A percentile compares a stretch with the other conserved stretches of the same genome.
Conservation (phyloP, 2,113 vertebrate species). For the Campylomormyrus numenius region DNA sequence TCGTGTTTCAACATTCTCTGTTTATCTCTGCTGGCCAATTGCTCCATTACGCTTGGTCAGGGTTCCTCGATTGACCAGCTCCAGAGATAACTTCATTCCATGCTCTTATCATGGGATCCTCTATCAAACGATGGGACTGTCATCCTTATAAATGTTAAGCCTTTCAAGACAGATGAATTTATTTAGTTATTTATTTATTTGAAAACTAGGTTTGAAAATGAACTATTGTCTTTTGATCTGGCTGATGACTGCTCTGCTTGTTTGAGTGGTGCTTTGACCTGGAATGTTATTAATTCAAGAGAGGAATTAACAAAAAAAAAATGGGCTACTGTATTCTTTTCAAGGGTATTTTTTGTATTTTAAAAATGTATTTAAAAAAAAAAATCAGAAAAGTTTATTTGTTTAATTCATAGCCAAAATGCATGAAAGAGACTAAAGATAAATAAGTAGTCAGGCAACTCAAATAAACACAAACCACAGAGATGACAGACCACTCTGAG, state of each 20-base stretch:
- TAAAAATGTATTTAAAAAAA: neutral
- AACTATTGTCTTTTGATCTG: neutral
- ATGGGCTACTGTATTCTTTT: neutral
- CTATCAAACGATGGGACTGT: neutral
- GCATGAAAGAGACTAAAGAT: neutral
- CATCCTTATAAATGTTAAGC: neutral
- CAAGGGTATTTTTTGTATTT: neutral
- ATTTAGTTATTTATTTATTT: neutral
- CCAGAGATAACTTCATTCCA: neutral
- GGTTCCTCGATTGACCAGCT: neutral
- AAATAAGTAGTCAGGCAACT: neutral
- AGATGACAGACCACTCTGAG: neutral
- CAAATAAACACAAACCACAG: neutral
- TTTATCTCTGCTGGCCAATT: slow-evolving; percentile 1
- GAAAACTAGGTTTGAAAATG: neutral
- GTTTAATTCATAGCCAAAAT: neutral
- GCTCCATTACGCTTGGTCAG: slow-evolving; percentile 11
- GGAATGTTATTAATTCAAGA: neutral
- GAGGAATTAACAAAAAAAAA: neutral
- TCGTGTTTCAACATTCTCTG: slow-evolving; percentile 11
- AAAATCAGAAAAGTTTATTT: neutral
- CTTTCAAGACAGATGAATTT: neutral
- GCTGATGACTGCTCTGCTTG: neutral
- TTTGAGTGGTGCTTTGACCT: neutral
- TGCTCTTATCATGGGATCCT: neutral